These are phyloP conservation scores for Phymatocera aterrima DNA, from an alignment of 2,888 invertebrate species.

Conservation along the genomic window DNA sequence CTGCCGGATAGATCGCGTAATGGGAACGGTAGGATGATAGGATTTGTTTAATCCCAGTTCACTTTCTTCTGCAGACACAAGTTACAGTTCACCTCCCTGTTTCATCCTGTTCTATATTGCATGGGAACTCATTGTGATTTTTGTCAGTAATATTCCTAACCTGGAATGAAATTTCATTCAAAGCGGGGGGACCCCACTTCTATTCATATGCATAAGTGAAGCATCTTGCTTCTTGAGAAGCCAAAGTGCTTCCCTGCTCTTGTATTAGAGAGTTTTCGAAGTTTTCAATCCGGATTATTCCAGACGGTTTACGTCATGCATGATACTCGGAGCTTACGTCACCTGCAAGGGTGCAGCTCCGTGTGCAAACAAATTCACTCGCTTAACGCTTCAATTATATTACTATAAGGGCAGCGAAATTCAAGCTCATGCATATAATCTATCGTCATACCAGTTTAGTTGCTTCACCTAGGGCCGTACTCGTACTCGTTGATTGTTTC, in stretches of 20 bases:
- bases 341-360: slow-evolving; percentile 27
- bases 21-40: slow-evolving; percentile 66
- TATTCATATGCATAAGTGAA: background rate
- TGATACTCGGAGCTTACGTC: slow-evolving; percentile 32
- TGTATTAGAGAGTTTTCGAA: slow-evolving; percentile 38
- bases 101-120: background rate
- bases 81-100: background rate
- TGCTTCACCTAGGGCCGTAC: too few species aligned
- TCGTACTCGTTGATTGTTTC: too few species aligned
- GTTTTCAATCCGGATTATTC: slow-evolving; percentile 45
- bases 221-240: background rate
- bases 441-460: too few species aligned
- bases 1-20: slow-evolving; percentile 67
- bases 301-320: slow-evolving; percentile 39
- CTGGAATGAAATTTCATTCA: background rate
- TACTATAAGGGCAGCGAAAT: too few species aligned
- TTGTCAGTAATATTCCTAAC: background rate
- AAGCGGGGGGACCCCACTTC: too few species aligned
- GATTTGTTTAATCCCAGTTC: slow-evolving; percentile 31
- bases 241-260: slow-evolving; percentile 23
- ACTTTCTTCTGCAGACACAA: background rate
- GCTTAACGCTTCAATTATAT: too few species aligned
- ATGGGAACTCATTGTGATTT: background rate
- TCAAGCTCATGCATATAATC: background rate
- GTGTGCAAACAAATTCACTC: slow-evolving; percentile 22